A percentile compares a stretch with the other conserved stretches of the same genome.
Conservation (phyloP, 23 tunicate genomes). For the Diplosoma virens region DNA sequence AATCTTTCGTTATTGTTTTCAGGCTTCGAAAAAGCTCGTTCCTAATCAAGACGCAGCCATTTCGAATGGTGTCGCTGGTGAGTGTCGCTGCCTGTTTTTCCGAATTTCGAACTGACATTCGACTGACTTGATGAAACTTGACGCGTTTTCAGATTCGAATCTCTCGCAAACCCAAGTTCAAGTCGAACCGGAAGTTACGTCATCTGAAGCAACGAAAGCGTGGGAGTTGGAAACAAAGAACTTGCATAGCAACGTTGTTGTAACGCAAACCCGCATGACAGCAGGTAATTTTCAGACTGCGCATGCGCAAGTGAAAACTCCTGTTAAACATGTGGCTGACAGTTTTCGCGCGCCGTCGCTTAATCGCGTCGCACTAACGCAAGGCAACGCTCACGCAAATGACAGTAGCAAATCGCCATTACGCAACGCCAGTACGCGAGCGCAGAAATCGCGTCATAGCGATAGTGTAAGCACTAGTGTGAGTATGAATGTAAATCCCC, state of each 20-base stretch:
- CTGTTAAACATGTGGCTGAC: background rate
- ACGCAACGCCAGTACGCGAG: background rate
- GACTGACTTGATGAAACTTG: background rate
- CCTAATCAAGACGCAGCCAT: too few species aligned
- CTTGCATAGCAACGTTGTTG: slow-evolving; percentile 62
- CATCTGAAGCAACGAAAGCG: background rate
- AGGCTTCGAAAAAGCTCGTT: too few species aligned
- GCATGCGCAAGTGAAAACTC: background rate
- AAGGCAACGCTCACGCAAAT: background rate
- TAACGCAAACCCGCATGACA: background rate
- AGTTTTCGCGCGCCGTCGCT: background rate
- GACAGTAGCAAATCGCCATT: background rate
- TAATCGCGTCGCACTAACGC: background rate
- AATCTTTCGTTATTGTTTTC: too few species aligned
- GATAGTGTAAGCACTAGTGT: background rate
- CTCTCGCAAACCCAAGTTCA: too few species aligned
- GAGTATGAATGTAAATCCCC: background rate
- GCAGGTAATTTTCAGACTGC: background rate
- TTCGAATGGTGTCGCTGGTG: too few species aligned
- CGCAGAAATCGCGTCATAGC: background rate
- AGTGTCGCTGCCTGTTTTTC: background rate
- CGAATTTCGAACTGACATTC: background rate
- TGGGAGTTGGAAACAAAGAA: slow-evolving; percentile 51
- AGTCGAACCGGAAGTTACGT: too few species aligned
- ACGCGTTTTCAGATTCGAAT: background rate